A percentile compares a stretch with the other conserved stretches of the same genome.
These are phyloP conservation scores for Hydropsyche betteni DNA, from an alignment of 2,888 invertebrate genomes.

Conservation along the genomic window DNA sequence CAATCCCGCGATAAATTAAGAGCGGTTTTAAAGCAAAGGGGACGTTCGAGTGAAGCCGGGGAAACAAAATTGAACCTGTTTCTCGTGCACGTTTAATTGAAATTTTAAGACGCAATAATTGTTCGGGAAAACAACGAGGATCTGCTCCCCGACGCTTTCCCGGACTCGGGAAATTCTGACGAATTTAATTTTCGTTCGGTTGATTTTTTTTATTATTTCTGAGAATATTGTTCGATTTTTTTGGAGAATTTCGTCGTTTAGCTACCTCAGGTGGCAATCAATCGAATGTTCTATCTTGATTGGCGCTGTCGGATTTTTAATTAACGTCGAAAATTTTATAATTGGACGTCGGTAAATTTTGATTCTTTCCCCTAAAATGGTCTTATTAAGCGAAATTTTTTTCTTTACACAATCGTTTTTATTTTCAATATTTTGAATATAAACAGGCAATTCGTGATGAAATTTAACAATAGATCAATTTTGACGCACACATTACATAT, in stretches of 20 bases:
- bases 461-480: background rate
- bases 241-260: background rate
- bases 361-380: background rate
- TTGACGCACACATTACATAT: too few relatives aligned
- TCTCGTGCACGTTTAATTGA: conserved; percentile 45
- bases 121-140: conserved; percentile 23
- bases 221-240: background rate
- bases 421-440: conserved; percentile 9
- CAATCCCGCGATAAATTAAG: conserved; percentile 45
- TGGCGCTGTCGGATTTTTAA: conserved; percentile 15
- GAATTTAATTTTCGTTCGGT: background rate
- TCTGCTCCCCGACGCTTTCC: background rate
- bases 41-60: background rate
- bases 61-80: conserved; percentile 16
- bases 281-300: conserved; percentile 16
- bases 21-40: background rate
- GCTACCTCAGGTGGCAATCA: conserved; percentile 3
- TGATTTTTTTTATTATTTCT: background rate
- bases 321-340: conserved; percentile 17
- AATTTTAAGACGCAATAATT: conserved; percentile 48
- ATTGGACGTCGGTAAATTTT: background rate
- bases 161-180: background rate
- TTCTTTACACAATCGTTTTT: too few relatives aligned
- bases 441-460: background rate
- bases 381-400: background rate